phyloP scores from a whole-genome alignment of 2,888 invertebrate genomes.

The Altica lythri region DNA sequence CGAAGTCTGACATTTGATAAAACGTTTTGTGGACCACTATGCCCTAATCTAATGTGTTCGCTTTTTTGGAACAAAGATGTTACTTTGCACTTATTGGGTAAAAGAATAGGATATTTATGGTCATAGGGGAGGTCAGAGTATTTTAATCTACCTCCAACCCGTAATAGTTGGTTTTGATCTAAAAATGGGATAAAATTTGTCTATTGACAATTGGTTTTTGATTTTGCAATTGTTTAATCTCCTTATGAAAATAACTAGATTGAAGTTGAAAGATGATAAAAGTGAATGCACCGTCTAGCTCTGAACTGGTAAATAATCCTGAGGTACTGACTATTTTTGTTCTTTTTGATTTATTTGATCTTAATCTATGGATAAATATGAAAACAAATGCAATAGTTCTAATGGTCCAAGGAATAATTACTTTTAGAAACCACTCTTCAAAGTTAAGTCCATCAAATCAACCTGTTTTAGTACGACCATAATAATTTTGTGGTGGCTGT shows the following conservation, averaged over 20 bases:
- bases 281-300: neutral
- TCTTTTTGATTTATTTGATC: no score
- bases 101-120: slow-evolving; percentile 1
- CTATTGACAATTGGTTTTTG: neutral
- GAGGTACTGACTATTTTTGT: no score
- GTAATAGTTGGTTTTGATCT: neutral
- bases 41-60: slow-evolving; percentile 1
- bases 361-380: no score
- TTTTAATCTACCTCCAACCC: slow-evolving; percentile 1
- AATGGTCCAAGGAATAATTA: no score
- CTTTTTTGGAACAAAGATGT: neutral
- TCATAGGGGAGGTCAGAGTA: neutral
- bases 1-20: neutral
- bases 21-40: neutral
- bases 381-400: no score
- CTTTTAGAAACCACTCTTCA: no score
- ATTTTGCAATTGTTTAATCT: neutral
- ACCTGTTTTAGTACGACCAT: no score
- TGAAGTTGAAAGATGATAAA: neutral
- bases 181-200: neutral
- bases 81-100: neutral
- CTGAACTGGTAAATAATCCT: neutral
- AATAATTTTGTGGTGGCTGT: no score
- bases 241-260: neutral
- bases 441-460: no score